Evolutionary conservation across 2,888 invertebrate genomes (phyloP), one percentile per base, ranked within the genome.

Genomic region (Trisateles emortualis): DNA sequence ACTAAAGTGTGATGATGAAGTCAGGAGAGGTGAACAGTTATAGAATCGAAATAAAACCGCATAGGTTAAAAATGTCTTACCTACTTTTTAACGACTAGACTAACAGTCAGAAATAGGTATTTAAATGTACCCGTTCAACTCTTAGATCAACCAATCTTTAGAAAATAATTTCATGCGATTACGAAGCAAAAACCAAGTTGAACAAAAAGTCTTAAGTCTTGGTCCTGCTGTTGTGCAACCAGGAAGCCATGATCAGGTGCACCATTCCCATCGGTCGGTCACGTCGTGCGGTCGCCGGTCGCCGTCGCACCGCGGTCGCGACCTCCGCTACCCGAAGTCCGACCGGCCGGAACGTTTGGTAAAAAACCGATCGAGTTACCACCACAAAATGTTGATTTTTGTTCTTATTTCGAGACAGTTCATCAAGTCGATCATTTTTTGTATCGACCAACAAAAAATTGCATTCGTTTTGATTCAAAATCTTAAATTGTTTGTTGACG

Each of bases 331-430:
- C 53, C 40, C 68, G 56, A 59, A 39, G 74, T 47, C 61, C 78
- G 78, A 62, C 75, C 77, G 81, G 78, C 83, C 79, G 84, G 84
- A 84, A 85, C 87, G 77, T 69, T 64, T 72, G 59, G 60, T 72
- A 80, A 81, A 80, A 81, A 81, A 83, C 72, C 67, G 83, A 85
- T 87, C 85, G 71, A 78, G 84, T 88, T 88, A 87, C 75, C 77
- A 79, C 70, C 70, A 64, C 33, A 43, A 48, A 55, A 62, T n/a
- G n/a, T n/a, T n/a, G n/a, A n/a, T 78, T 79, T 78, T 85, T 81
- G 80, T 82, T 85, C 74, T 84, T 82, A 80, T 83, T 79, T 75
- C 55, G 68, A 78, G 76, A 84, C 76, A 82, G 82, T 81, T 83
- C 80, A 82, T 81, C 82, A 81, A 80, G 76, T 78, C 76, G 47